phyloP scores from a whole-genome alignment of 2,888 invertebrate genomes.

The Chrysotoxum bicinctum region DNA sequence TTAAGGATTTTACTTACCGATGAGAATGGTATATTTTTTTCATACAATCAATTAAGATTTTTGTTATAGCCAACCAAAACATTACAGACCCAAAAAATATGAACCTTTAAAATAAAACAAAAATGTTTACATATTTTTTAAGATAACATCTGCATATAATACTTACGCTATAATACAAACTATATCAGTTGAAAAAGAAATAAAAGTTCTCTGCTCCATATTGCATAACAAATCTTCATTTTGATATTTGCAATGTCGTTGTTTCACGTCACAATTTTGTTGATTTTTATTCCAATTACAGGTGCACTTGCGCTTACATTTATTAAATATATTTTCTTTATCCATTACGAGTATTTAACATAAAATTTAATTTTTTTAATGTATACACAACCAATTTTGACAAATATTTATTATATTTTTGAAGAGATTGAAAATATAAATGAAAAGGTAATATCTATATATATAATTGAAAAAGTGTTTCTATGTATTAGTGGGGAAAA shows the following conservation, averaged over 20 bases:
- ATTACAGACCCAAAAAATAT: slow-evolving; percentile 45
- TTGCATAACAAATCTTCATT: neutral
- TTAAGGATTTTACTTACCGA: neutral
- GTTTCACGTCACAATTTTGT: neutral
- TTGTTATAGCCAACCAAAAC: slow-evolving; percentile 43
- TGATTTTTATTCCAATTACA: neutral
- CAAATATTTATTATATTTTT: neutral
- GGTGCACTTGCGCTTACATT: neutral
- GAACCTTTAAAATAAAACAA: slow-evolving; percentile 20
- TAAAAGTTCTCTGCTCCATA: slow-evolving; percentile 31
- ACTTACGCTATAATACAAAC: slow-evolving; percentile 54
- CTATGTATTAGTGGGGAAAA: too few relatives aligned
- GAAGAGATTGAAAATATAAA: neutral
- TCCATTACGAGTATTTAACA: slow-evolving; percentile 2
- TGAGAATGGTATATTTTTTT: slow-evolving; percentile 17
- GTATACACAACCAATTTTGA: slow-evolving; percentile 7
- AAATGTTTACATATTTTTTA: neutral
- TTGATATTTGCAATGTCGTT: neutral
- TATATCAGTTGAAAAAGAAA: slow-evolving; percentile 32
- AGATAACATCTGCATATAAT: neutral
- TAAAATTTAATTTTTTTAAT: neutral
- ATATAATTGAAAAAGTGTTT: too few relatives aligned
- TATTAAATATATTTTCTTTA: neutral
- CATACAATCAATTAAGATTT: slow-evolving; percentile 13
- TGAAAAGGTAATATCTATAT: too few relatives aligned